Conservation (phyloP, 2,113 vertebrate genomes). For the Manacus vitellinus region DNA sequence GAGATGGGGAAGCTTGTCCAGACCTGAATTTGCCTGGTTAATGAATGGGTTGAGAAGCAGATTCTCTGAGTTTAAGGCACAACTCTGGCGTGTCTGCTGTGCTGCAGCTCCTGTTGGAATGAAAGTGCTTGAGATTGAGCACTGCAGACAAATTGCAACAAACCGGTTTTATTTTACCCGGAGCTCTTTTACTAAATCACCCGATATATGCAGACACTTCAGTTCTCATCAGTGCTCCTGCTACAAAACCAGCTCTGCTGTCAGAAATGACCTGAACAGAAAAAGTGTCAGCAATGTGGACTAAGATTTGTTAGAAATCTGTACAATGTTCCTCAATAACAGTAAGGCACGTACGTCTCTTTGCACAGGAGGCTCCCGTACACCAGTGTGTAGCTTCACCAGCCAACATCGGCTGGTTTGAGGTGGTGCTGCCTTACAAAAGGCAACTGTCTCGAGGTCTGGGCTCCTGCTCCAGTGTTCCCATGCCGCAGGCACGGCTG, state of each 20-base stretch:
- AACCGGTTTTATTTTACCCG: neutral
- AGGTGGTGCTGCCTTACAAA: neutral
- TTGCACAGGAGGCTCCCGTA: neutral
- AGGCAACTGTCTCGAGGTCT: neutral
- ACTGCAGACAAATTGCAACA: neutral
- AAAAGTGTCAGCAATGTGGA: neutral
- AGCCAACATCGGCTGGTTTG: neutral
- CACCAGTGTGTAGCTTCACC: neutral
- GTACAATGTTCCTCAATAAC: neutral
- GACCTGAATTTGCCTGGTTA: neutral
- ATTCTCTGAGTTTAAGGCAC: neutral
- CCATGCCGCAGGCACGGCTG: rapidly evolving
- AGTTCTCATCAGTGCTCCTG: neutral
- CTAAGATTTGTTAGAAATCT: neutral
- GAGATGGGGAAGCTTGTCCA: neutral
- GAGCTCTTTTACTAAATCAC: neutral
- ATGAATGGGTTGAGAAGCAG: neutral
- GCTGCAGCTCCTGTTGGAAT: neutral
- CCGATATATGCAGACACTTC: neutral
- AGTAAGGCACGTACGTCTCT: neutral
- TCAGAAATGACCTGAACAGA: neutral
- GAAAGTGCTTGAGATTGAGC: neutral
- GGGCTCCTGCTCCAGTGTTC: neutral
- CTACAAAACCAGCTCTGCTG: neutral
- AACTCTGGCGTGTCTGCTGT: neutral